Percentiles rank a stretch among this genome's conserved stretches.
Conservation (phyloP, 2,888 invertebrate species). For the Lithophane semibrunnea region DNA sequence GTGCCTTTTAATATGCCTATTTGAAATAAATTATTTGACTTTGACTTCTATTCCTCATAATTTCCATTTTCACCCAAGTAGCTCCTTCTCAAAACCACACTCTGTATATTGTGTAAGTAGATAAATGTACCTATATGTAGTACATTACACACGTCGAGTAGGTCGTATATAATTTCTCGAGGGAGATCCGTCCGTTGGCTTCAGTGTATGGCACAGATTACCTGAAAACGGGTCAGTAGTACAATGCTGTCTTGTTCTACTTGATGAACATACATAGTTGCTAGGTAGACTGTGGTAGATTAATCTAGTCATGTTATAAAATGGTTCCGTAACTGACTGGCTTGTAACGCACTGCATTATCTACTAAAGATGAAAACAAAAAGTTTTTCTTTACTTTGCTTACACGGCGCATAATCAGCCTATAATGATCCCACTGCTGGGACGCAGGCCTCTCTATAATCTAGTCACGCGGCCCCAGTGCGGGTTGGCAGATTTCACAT, state of each 20-base stretch:
- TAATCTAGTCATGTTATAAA: background rate
- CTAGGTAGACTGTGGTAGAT: conserved; percentile 13
- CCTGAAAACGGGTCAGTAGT: conserved; percentile 51
- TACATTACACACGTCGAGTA: conserved; percentile 45
- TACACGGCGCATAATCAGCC: no score
- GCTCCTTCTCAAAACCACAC: conserved; percentile 6
- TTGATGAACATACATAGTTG: conserved; percentile 32
- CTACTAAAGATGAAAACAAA: background rate
- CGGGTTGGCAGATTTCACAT: no score
- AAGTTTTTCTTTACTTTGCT: background rate
- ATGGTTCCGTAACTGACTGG: background rate
- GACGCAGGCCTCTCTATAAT: no score
- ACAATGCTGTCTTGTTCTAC: conserved; percentile 45
- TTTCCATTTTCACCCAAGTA: background rate
- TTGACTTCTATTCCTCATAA: no score
- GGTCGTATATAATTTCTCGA: conserved; percentile 63
- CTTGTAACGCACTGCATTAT: background rate
- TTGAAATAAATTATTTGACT: no score
- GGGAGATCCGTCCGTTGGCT: conserved; percentile 51
- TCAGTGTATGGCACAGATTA: conserved; percentile 54
- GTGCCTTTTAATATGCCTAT: no score
- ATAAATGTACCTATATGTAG: background rate
- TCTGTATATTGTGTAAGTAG: conserved; percentile 20
- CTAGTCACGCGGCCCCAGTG: no score
- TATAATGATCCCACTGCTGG: no score